Conservation (phyloP, 1,140 invertebrate genomes). For the Bombus consobrinus region DNA sequence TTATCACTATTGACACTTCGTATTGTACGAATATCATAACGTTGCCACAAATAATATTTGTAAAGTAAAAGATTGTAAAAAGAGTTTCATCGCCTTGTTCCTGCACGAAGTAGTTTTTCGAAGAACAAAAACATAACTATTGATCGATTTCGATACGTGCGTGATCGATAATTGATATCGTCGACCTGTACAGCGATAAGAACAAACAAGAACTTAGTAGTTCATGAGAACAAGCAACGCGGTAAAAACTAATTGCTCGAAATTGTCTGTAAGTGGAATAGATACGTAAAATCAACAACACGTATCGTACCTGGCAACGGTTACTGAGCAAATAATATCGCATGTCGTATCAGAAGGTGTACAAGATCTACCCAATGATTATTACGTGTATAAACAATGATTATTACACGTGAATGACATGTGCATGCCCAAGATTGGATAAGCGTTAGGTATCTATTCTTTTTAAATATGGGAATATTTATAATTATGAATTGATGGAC, state of each 20-base stretch:
- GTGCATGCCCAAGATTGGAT: background rate
- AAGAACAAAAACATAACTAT: no score
- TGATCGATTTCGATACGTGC: no score
- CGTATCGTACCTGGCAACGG: constrained; percentile 51
- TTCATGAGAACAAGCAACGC: constrained; percentile 30
- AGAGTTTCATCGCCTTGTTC: no score
- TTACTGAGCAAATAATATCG: constrained; percentile 69
- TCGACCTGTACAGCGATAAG: background rate
- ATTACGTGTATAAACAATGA: constrained; percentile 6
- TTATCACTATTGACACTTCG: no score
- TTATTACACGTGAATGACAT: background rate
- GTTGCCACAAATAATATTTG: no score
- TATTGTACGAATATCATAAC: no score
- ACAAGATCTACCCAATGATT: constrained; percentile 42
- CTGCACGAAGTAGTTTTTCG: no score
- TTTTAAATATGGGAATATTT: no score
- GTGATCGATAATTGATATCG: background rate
- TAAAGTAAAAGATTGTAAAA: no score
- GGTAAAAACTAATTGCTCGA: constrained; percentile 68
- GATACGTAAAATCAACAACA: constrained; percentile 63
- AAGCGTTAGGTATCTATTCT: background rate
- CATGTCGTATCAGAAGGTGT: constrained; percentile 53
- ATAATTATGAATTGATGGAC: no score
- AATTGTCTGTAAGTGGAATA: constrained; percentile 65
- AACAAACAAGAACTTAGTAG: constrained; percentile 29